These are phyloP conservation scores for Enteromius thamalakanensis DNA, from an alignment of 2,797 vertebrate genomes.

Conservation along the genomic window DNA sequence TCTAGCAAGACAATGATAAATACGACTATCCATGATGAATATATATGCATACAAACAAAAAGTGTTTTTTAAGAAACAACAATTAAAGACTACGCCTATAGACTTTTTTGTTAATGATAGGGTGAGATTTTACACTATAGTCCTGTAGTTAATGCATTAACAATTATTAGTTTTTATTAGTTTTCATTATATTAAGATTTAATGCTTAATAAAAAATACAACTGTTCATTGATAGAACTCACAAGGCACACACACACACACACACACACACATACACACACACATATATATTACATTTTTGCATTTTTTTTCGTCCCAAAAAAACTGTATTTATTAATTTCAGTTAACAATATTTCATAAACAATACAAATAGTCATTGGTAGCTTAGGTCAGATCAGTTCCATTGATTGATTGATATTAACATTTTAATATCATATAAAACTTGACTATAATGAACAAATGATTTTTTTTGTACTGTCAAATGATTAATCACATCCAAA, in stretches of 20 bases:
- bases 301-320: neutral
- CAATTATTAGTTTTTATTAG: neutral
- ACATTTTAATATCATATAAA: neutral
- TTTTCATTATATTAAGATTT: neutral
- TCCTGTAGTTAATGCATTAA: neutral
- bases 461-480: neutral
- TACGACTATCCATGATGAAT: neutral
- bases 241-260: neutral
- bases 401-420: neutral
- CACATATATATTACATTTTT: too few relatives aligned
- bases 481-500: too few relatives aligned
- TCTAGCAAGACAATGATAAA: neutral
- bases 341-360: neutral
- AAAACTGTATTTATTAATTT: neutral
- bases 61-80: neutral
- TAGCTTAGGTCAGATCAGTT: too few relatives aligned
- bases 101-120: neutral
- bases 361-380: neutral
- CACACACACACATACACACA: too few relatives aligned
- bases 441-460: neutral
- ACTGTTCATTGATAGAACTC: neutral
- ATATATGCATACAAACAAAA: neutral
- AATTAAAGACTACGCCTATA: neutral
- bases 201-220: neutral
- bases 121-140: neutral